Evolutionary conservation across 2,888 invertebrate species (phyloP), one percentile per base, ranked within the genome.

Genomic region (Pristionchus japonicus): DNA sequence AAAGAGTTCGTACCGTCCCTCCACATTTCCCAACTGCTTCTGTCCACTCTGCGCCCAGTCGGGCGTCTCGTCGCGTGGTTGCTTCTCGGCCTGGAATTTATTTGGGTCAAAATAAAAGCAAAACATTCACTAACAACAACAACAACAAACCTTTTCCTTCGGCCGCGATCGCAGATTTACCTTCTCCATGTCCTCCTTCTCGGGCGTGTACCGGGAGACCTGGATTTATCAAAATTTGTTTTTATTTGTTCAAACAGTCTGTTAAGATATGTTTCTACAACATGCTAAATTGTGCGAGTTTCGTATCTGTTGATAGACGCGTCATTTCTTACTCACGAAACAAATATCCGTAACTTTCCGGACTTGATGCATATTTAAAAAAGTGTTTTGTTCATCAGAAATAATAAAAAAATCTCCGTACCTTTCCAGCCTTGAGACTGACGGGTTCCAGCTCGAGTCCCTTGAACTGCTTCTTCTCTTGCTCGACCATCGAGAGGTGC

Each of bases 361-460:
- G n/a, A n/a, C n/a, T n/a, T n/a, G n/a, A n/a, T n/a, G n/a, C n/a
- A n/a, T n/a, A n/a, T n/a, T n/a, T n/a, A n/a, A n/a, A n/a, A n/a
- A n/a, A n/a, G n/a, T n/a, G n/a, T n/a, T n/a, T n/a, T n/a, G n/a
- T n/a, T 43, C 11, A 43, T 43, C 11, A 43, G 11, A 64, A 64
- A 64, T 4, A 64, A 64, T 27, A 64, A 13, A 4, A 15, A 27
- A 64, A 11, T 9, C 31, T 4, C 27, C 43, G 27, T 7, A 80
- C 89, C 85, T 92, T 91, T 83, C 94, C 94, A 37, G 94, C 92
- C 90, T 93, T 93, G 86, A 94, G 89, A 27, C 88, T 86, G 57
- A 94, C 93, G 27, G 89, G 85, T 87, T 94, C 93, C 87, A 94
- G 88, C 80, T 94, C 92, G 91, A 94, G 89, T 74, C 92, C 92